Percentiles rank a stretch among this genome's conserved stretches.
Conservation (phyloP, 2,888 invertebrate genomes). For the Sarcophaga rosellei region DNA sequence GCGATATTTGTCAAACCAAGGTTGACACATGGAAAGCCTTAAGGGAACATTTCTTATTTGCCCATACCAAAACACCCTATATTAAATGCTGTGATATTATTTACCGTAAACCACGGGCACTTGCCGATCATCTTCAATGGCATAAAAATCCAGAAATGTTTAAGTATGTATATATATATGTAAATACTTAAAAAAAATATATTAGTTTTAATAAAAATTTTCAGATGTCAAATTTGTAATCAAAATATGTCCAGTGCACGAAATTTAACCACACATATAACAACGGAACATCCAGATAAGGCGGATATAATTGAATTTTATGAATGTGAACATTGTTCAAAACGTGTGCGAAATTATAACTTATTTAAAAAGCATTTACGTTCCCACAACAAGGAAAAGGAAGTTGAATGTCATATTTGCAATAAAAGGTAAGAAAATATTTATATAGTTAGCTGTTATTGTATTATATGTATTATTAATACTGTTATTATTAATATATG, state of each 20-base stretch:
- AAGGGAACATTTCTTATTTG: slow-evolving; percentile 74
- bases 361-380: slow-evolving; percentile 66
- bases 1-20: slow-evolving; percentile 75
- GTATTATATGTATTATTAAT: background rate
- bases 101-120: slow-evolving; percentile 73
- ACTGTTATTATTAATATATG: no score
- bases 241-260: slow-evolving; percentile 65
- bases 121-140: slow-evolving; percentile 76
- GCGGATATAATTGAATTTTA: slow-evolving; percentile 57
- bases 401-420: slow-evolving; percentile 68
- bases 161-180: slow-evolving; percentile 70
- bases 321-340: slow-evolving; percentile 66
- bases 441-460: background rate
- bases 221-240: slow-evolving; percentile 69
- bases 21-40: slow-evolving; percentile 74
- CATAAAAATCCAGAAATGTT: slow-evolving; percentile 77
- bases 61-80: slow-evolving; percentile 75
- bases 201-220: background rate
- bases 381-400: slow-evolving; percentile 63
- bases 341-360: slow-evolving; percentile 64
- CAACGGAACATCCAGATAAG: slow-evolving; percentile 65
- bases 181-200: no score
- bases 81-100: slow-evolving; percentile 76
- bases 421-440: slow-evolving; percentile 67
- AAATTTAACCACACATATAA: slow-evolving; percentile 67